Evolutionary conservation across 1,140 invertebrate species (phyloP).

Genomic region (Drosophila ohnishii): DNA sequence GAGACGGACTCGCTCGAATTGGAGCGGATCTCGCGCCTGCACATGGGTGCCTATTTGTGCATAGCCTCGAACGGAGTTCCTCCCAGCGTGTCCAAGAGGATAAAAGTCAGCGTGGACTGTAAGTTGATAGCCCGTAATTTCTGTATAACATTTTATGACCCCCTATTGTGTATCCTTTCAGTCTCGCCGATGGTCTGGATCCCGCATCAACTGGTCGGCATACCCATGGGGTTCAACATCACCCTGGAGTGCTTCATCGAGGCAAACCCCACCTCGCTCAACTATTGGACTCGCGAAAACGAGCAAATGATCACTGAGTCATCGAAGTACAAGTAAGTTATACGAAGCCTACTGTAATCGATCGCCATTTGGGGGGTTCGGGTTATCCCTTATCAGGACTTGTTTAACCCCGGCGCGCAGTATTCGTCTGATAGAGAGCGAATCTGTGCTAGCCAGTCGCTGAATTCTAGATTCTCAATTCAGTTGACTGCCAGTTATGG

Average conservation of each 20-base stretch:
- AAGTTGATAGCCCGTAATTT: slow-evolving; percentile 85
- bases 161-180: slow-evolving; percentile 77
- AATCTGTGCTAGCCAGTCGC: not conserved
- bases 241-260: slow-evolving; percentile 95
- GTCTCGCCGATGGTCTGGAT: slow-evolving; percentile 93
- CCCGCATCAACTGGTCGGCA: slow-evolving; percentile 94
- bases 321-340: slow-evolving; percentile 88
- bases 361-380: not conserved
- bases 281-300: slow-evolving; percentile 95
- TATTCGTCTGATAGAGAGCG: not conserved
- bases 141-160: too few relatives aligned
- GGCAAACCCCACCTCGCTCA: slow-evolving; percentile 94
- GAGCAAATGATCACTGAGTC: slow-evolving; percentile 95
- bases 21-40: slow-evolving; percentile 92
- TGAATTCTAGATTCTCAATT: slow-evolving; percentile 5
- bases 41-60: slow-evolving; percentile 95
- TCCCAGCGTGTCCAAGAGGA: slow-evolving; percentile 93
- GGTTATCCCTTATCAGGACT: slow-evolving; percentile 14
- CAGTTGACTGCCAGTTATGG: slow-evolving; percentile 17
- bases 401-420: not conserved
- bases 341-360: too few relatives aligned
- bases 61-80: slow-evolving; percentile 92
- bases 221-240: slow-evolving; percentile 90
- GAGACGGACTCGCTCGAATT: slow-evolving; percentile 93
- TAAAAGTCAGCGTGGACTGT: slow-evolving; percentile 97